Conservation (phyloP, 92 coral and sea anemone genomes). For the Epizoanthus scotinus region DNA sequence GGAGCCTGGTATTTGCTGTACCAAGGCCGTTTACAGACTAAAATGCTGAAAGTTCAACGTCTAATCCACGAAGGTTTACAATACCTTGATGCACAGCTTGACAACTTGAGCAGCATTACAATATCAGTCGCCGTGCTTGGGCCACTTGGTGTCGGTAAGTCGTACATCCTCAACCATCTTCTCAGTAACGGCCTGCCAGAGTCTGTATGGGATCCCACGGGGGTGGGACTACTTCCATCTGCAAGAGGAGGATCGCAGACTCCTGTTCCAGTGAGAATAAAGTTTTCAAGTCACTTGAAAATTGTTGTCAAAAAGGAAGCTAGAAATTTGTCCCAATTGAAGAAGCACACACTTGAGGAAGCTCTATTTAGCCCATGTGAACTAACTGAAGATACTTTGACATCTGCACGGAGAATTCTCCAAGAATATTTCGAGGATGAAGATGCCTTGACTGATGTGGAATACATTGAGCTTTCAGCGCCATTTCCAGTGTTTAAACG, state of each 20-base stretch:
- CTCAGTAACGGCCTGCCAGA: constrained; percentile 35
- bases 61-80: constrained; percentile 46
- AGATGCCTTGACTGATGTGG: constrained; percentile 8
- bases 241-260: constrained; percentile 50
- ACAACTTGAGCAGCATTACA: constrained; percentile 40
- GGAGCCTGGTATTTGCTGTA: constrained; percentile 56
- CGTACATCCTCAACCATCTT: constrained; percentile 54
- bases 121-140: constrained; percentile 60
- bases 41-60: constrained; percentile 32
- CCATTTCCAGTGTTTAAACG: constrained; percentile 52
- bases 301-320: constrained; percentile 22
- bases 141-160: constrained; percentile 60
- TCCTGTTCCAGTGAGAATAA: constrained; percentile 54
- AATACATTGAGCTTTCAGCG: constrained; percentile 45
- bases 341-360: constrained; percentile 6
- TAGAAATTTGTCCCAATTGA: neutral
- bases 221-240: constrained; percentile 52
- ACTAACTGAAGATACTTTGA: neutral
- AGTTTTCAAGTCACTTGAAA: constrained; percentile 29
- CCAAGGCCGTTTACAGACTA: constrained; percentile 5
- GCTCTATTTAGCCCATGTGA: neutral
- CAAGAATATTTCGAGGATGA: constrained; percentile 26
- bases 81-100: constrained; percentile 40
- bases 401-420: neutral
- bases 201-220: neutral